phyloP scores from a whole-genome alignment of 2,113 vertebrate species.

The Semicossyphus pulcher region DNA sequence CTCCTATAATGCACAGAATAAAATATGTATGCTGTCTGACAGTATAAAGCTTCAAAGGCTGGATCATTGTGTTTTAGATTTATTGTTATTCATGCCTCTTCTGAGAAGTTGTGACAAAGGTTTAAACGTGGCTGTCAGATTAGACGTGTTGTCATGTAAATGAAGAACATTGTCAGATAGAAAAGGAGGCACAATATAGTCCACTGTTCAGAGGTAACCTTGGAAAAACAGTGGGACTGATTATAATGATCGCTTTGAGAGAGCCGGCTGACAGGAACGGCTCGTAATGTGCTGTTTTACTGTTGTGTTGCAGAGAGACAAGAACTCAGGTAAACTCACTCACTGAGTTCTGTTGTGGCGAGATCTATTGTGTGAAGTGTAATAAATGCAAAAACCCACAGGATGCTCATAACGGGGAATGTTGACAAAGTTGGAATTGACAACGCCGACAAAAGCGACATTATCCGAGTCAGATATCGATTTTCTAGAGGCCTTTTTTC shows the following conservation, averaged over 20 bases:
- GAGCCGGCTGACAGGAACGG: not conserved
- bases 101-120: constrained; percentile 8
- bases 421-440: constrained; percentile 29
- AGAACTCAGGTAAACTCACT: constrained; percentile 30
- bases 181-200: constrained; percentile 11
- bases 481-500: constrained; percentile 43
- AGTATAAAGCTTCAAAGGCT: not conserved
- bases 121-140: constrained; percentile 5
- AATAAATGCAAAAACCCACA: constrained; percentile 22
- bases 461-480: constrained; percentile 35
- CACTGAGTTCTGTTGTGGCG: constrained; percentile 9
- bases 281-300: not conserved
- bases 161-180: constrained; percentile 33
- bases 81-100: not conserved
- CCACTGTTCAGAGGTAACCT: constrained; percentile 36
- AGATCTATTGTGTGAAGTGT: constrained; percentile 5
- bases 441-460: constrained; percentile 36
- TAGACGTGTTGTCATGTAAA: constrained; percentile 20
- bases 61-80: constrained; percentile 1
- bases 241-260: constrained; percentile 56
- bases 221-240: constrained; percentile 50
- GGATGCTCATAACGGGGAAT: constrained; percentile 21
- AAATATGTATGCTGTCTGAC: not conserved
- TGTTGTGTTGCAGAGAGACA: constrained; percentile 4
- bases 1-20: no score